Conservation (phyloP, 2,888 invertebrate species). For the Tethea ocularis region DNA sequence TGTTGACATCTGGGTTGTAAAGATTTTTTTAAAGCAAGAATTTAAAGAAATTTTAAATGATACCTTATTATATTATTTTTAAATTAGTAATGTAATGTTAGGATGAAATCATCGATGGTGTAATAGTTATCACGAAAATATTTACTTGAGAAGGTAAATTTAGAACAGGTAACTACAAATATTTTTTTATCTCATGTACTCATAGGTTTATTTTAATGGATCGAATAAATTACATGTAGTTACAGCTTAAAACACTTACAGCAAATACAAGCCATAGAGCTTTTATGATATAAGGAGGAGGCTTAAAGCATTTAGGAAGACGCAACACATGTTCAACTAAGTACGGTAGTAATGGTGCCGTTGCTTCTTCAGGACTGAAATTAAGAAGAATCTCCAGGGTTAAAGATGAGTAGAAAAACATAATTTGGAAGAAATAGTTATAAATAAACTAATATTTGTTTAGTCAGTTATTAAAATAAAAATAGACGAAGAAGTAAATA, state of each 20-base stretch:
- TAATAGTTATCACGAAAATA: too few relatives aligned
- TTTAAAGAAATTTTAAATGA: too few relatives aligned
- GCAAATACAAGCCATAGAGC: conserved; percentile 77
- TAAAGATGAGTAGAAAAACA: not conserved
- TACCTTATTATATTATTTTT: too few relatives aligned
- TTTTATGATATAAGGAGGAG: conserved; percentile 71
- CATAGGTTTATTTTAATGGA: too few relatives aligned
- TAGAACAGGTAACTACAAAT: too few relatives aligned
- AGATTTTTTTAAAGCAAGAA: not conserved
- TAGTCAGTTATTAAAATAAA: not conserved
- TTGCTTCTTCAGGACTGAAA: conserved; percentile 70
- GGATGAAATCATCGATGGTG: too few relatives aligned
- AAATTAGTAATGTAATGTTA: too few relatives aligned
- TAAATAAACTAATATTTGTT: not conserved
- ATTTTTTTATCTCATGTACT: too few relatives aligned
- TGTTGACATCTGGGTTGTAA: conserved; percentile 62
- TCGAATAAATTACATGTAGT: too few relatives aligned
- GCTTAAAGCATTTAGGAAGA: conserved; percentile 52
- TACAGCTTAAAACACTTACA: conserved; percentile 44
- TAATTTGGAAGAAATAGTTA: too few relatives aligned
- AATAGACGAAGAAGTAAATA: not conserved
- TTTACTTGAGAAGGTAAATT: too few relatives aligned
- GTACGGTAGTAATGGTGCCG: conserved; percentile 61
- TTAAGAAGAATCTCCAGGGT: not conserved
- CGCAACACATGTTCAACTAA: conserved; percentile 65